These are phyloP conservation scores for Himalopsyche tibetana DNA, from an alignment of 2,888 invertebrate species.

Conservation along the genomic window DNA sequence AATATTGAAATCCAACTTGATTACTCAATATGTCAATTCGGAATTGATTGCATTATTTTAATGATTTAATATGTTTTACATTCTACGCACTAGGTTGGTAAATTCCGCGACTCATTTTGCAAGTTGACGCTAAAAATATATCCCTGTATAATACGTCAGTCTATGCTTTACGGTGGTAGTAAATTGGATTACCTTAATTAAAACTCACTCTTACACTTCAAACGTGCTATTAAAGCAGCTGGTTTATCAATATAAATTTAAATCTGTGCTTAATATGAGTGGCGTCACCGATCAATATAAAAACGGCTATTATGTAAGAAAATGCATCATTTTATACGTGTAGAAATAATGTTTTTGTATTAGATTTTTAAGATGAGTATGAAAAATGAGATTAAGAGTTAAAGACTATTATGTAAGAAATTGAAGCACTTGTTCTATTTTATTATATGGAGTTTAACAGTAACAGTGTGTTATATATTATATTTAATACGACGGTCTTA, in stretches of 20 bases:
- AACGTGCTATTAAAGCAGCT: slow-evolving; percentile 5
- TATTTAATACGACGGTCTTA: too few relatives aligned
- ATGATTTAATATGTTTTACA: slow-evolving; percentile 4
- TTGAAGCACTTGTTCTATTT: too few relatives aligned
- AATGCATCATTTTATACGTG: not conserved
- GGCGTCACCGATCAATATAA: slow-evolving; percentile 9
- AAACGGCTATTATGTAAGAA: not conserved
- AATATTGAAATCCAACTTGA: not conserved
- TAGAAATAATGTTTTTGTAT: too few relatives aligned
- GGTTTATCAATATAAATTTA: slow-evolving; percentile 13
- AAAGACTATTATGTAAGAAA: too few relatives aligned
- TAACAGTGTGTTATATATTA: too few relatives aligned
- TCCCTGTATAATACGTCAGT: not conserved
- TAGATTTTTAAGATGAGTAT: too few relatives aligned
- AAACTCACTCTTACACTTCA: slow-evolving; percentile 10
- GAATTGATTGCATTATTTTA: slow-evolving; percentile 26
- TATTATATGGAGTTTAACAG: too few relatives aligned
- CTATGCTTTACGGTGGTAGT: not conserved
- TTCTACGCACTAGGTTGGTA: not conserved
- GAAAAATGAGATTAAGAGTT: too few relatives aligned
- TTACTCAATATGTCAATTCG: slow-evolving; percentile 10
- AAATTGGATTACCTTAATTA: slow-evolving; percentile 34
- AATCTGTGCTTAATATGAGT: not conserved
- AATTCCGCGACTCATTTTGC: not conserved
- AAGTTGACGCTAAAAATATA: not conserved